Conservation (phyloP, 1,140 invertebrate genomes). For the Brachionus rubens region DNA sequence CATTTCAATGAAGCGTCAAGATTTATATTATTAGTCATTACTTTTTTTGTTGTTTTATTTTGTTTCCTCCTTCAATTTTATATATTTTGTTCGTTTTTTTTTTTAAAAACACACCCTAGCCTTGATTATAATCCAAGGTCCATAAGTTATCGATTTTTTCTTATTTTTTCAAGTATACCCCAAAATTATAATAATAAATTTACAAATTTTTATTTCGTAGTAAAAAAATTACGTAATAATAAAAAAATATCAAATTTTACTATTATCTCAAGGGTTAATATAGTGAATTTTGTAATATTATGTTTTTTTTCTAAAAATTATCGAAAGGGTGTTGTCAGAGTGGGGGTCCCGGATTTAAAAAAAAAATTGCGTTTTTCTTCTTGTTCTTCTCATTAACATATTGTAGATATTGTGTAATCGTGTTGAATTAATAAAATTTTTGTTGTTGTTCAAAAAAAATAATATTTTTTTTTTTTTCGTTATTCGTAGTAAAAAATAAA, state of each 20-base stretch:
- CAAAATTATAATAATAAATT: slow-evolving; percentile 43
- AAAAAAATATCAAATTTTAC: slow-evolving; percentile 8
- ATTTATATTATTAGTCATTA: no score
- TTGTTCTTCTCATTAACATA: slow-evolving; percentile 22
- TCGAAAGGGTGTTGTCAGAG: background rate
- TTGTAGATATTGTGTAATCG: slow-evolving; percentile 15
- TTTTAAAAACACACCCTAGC: no score
- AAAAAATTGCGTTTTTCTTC: background rate
- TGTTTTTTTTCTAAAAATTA: background rate
- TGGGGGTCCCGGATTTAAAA: background rate
- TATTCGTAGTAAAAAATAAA: background rate
- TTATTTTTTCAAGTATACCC: no score
- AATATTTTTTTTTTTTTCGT: background rate
- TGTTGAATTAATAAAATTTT: background rate
- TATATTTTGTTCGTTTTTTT: no score
- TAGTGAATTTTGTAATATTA: slow-evolving; percentile 25
- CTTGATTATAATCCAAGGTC: no score
- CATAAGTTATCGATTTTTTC: no score
- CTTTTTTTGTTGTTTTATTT: no score
- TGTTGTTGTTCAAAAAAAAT: slow-evolving; percentile 16
- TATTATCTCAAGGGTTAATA: slow-evolving; percentile 40
- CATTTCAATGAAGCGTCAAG: no score
- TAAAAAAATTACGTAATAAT: slow-evolving; percentile 31
- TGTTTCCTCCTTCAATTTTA: no score
- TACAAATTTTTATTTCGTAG: slow-evolving; percentile 15